These are phyloP conservation scores for Andrena minutula DNA, from an alignment of 2,888 invertebrate genomes.

Conservation along the genomic window DNA sequence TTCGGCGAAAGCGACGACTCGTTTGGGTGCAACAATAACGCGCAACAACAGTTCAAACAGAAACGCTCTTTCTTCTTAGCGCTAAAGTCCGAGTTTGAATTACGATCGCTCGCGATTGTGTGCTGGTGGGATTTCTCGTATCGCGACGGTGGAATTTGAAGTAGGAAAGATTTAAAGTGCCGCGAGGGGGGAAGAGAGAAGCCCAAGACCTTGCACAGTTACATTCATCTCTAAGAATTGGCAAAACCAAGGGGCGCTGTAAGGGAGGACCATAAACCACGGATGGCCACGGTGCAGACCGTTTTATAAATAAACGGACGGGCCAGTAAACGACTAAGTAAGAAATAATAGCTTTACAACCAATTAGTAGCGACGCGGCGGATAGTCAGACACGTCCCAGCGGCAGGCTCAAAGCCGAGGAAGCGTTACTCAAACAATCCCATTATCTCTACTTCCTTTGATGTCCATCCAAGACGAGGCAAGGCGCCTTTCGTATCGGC, in stretches of 20 bases:
- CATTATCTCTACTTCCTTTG: conserved; percentile 57
- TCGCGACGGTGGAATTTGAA: no score
- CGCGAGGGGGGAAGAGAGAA: no score
- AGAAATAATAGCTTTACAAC: conserved; percentile 33
- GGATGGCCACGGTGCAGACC: background rate
- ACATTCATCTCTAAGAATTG: conserved; percentile 1
- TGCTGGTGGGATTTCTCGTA: no score
- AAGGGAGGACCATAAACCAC: conserved; percentile 8
- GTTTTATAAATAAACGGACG: conserved; percentile 28
- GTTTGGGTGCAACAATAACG: no score
- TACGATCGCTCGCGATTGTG: no score
- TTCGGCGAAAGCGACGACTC: no score
- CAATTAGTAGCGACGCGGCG: conserved; percentile 40
- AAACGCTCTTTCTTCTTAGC: no score
- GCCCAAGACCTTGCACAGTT: background rate
- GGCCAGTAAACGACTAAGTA: background rate
- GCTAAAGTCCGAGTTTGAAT: no score
- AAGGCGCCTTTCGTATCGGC: conserved; percentile 32
- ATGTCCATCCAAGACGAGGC: conserved; percentile 40
- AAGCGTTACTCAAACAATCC: conserved; percentile 53
- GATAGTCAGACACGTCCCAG: conserved; percentile 12
- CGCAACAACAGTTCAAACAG: no score
- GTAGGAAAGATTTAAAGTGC: no score
- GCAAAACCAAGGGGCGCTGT: background rate
- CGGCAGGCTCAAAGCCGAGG: conserved; percentile 21